phyloP scores from a whole-genome alignment of 1,140 invertebrate species.

The Thaumetopoea pityocampa region DNA sequence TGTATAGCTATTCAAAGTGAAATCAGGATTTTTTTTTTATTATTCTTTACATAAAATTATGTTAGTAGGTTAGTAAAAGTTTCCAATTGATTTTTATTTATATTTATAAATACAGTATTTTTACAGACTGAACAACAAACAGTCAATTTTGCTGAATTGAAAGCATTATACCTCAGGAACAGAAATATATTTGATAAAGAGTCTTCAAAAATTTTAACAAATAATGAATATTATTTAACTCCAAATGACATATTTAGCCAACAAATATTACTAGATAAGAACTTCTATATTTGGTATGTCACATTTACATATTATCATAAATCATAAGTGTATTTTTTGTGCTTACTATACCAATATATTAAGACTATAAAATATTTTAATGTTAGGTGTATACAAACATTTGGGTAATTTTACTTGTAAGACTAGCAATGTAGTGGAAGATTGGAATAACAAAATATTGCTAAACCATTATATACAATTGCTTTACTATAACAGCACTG shows the following conservation, averaged over 20 bases:
- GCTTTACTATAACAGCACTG: no score
- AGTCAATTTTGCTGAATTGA: slow-evolving; percentile 35
- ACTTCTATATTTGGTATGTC: slow-evolving; percentile 47
- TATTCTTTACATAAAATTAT: slow-evolving; percentile 9
- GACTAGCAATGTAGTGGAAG: no score
- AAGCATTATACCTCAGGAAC: slow-evolving; percentile 40
- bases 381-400: no score
- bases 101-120: no score
- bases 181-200: slow-evolving; percentile 74
- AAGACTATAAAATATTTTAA: no score
- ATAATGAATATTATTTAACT: slow-evolving; percentile 56
- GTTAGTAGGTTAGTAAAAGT: no score
- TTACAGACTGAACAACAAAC: slow-evolving; percentile 52
- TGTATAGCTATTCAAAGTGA: no score
- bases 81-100: no score
- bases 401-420: no score
- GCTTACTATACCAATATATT: no score
- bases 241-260: slow-evolving; percentile 40
- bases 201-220: slow-evolving; percentile 73
- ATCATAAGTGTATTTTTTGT: slow-evolving; percentile 7
- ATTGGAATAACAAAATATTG: no score
- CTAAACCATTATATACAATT: no score
- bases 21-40: slow-evolving; percentile 1
- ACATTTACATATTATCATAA: slow-evolving; percentile 5
- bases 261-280: slow-evolving; percentile 25